Base-by-base conservation (phyloP, 2,113 vertebrate species). In the Seriola aureovittata region DNA sequence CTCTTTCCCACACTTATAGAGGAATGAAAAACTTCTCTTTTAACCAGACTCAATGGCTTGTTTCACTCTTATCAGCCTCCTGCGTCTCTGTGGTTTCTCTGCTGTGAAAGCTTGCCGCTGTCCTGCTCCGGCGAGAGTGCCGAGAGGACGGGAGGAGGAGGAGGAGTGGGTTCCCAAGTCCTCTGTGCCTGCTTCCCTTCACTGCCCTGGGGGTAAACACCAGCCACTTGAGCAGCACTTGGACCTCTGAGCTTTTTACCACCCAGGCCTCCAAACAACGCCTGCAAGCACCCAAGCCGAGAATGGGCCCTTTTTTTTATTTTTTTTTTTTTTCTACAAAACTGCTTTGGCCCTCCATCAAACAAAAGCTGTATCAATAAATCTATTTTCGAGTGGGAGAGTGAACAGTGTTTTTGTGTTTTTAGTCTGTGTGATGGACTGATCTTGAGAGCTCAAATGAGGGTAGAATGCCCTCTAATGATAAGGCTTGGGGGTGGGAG, bases 1-100 rank as follows among this genome's bases (percentile, higher is more conserved):
- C 78, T 71, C 74, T 91, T 92, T 94, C 93, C 93, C 93, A 92
- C 92, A 93, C 90, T 92, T 82, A 64, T 21, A 58, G 2, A 72
- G 68, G 78, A 90, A 84, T 81, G 74, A 81, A 88, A 91, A 92
- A 68, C 66, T 65, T 78, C 85, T 80, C 84, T 82, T 86, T 85
- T 23, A 84, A 81, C 63, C 63, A 10, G 67, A 81, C 71, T 92
- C 85, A 89, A 86, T 89, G 92, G 76, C 84, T 86, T 74, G 79
- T 88, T 92, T 90, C 84, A 85, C 29, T 90, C 89, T 93, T 92
- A 94, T 93, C 91, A 84, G 83, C 76, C 68, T 72, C 55, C 32
- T 44, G 88, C 77, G 75, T 90, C 82, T 88, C 85, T 85, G 87
- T 38, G 81, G 91, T 88, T 87, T 87, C 84, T 85, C 54, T 5